Conservation (phyloP, 2,888 invertebrate genomes). For the Periphyllus acericola region DNA sequence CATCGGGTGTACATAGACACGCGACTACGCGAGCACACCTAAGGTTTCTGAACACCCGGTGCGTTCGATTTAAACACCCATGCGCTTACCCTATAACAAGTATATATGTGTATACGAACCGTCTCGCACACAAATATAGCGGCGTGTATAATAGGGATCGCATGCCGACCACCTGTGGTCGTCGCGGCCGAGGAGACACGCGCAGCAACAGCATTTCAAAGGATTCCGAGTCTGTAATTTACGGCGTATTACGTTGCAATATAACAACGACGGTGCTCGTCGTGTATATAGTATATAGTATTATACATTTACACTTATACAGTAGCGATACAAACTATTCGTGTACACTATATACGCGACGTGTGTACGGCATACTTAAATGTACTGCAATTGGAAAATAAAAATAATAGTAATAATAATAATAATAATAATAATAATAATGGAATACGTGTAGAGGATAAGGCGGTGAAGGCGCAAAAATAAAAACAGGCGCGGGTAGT, state of each 20-base stretch:
- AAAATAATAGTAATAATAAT: not conserved
- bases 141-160: not conserved
- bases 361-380: not conserved
- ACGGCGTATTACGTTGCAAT: not conserved
- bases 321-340: too few relatives aligned
- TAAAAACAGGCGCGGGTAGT: constrained; percentile 40
- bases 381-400: not conserved
- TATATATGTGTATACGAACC: not conserved
- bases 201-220: not conserved
- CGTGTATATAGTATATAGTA: too few relatives aligned
- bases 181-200: not conserved
- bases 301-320: too few relatives aligned
- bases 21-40: not conserved
- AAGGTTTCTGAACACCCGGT: not conserved
- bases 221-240: not conserved
- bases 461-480: constrained; percentile 22
- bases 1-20: not conserved
- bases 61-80: too few relatives aligned
- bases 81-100: not conserved
- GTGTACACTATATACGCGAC: too few relatives aligned
- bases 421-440: not conserved
- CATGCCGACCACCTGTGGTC: constrained; percentile 6
- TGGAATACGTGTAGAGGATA: too few relatives aligned
- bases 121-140: too few relatives aligned
- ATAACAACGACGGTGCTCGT: not conserved